Base-by-base conservation (phyloP, 2,888 invertebrate species). In the Drosophila yooni region DNA sequence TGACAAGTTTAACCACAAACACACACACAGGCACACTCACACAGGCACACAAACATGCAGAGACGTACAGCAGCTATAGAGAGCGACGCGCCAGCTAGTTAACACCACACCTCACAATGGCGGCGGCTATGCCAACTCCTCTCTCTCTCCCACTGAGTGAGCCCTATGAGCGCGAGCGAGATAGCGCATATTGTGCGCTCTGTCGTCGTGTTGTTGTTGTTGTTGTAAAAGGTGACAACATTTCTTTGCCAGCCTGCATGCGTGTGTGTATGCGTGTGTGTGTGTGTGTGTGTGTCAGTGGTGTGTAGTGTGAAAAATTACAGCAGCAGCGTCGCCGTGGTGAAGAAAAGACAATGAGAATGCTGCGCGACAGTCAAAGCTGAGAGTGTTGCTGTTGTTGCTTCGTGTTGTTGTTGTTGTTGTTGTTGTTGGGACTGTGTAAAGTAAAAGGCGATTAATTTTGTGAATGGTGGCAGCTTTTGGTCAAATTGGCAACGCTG, bases 1-100 rank as follows among this genome's bases (percentile, higher is more conserved):
- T 89, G 91, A 90, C 91, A 90, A 91, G 88, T 90, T 91, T 90
- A 91, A 91, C 91, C 90, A 91, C 90, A 91, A 81, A 80, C 75
- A 74, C 82, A 82, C 74, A 70, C 60, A 43, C 85, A 62, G 53
- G 63, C 57, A 70, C 74, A 78, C 60, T 64, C 56, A 70, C 54
- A 68, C 8, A 58, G 0, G 13, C 31, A 65, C 25, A 60, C 29
- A 64, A 31, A 50, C 48, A 62, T 33, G 33, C 25, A 36, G 48
- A 57, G 46, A 46, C 25, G 46, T 5, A 63, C 67, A 63, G 67
- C 31, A 40, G 56, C 40, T 43, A 21, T 29, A 36, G 54, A 57
- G 57, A 67, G 78, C 79, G 82, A 81, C 86, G 88, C 85, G 80
- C 76, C 84, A 84, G 86, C 82, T 86, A 83, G 83, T 86, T 79